Conservation (phyloP, 2,113 vertebrate species). For the Prionailurus bengalensis region DNA sequence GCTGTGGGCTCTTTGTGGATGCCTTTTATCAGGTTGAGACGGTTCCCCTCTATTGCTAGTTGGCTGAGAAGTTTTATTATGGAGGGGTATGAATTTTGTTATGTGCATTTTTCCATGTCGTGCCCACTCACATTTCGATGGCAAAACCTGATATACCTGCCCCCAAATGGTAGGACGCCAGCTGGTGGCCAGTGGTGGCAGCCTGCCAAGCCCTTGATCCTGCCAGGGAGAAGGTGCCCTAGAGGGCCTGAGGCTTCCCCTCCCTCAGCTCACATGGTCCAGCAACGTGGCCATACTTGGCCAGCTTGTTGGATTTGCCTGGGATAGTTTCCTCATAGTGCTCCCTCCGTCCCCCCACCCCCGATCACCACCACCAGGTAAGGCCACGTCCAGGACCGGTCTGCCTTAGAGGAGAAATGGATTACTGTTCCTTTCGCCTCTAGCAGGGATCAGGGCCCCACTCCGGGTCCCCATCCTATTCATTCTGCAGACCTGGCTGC, state of each 20-base stretch:
- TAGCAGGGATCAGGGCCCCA: not conserved
- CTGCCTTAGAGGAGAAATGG: not conserved
- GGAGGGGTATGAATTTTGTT: not conserved
- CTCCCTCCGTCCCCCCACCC: not conserved
- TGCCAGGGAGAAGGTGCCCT: not conserved
- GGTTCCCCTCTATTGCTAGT: not conserved
- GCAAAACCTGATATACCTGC: not conserved
- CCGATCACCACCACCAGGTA: not conserved
- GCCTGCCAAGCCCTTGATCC: not conserved
- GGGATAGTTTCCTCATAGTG: not conserved
- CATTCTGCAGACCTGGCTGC: not conserved
- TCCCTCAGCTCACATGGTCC: not conserved
- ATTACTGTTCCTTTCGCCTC: not conserved
- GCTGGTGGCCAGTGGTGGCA: not conserved
- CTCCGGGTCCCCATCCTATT: not conserved
- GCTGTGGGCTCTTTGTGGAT: not conserved
- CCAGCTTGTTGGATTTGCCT: not conserved
- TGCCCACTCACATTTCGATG: not conserved
- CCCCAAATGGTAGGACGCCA: not conserved
- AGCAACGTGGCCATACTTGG: no score
- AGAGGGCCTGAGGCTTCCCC: not conserved
- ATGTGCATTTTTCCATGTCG: not conserved
- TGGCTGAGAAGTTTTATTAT: not conserved
- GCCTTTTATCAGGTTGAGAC: not conserved
- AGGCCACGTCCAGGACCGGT: not conserved